These are phyloP conservation scores for Trichopria drosophilae DNA, from an alignment of 2,888 invertebrate species.

Conservation along the genomic window DNA sequence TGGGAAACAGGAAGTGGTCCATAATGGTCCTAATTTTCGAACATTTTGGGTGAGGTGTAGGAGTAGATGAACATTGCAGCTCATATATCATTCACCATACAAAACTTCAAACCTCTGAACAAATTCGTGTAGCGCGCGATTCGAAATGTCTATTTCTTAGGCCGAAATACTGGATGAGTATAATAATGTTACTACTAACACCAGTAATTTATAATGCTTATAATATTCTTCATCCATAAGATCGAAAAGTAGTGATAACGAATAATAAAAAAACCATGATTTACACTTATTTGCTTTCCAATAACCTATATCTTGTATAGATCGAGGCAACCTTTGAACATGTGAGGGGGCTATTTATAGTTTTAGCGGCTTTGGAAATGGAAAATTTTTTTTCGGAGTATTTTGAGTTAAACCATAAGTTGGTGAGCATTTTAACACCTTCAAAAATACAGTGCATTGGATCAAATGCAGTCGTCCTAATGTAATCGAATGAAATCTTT, in stretches of 20 bases:
- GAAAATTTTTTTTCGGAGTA: conserved; percentile 13
- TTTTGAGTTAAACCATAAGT: conserved; percentile 17
- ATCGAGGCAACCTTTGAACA: conserved; percentile 19
- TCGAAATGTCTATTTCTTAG: conserved; percentile 10
- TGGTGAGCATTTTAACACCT: conserved; percentile 16
- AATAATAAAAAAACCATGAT: too few relatives aligned
- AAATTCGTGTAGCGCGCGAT: too few relatives aligned
- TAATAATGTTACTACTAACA: conserved; percentile 19
- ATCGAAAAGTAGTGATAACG: conserved; percentile 27
- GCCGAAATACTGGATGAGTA: conserved; percentile 6
- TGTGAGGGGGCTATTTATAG: too few relatives aligned
- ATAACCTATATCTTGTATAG: conserved; percentile 18
- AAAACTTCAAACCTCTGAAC: too few relatives aligned
- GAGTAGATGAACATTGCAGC: conserved; percentile 19
- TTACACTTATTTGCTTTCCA: conserved; percentile 26
- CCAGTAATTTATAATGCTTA: conserved; percentile 20
- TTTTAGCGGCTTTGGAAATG: too few relatives aligned
- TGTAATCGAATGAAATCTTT: conserved; percentile 12
- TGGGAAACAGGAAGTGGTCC: conserved; percentile 28
- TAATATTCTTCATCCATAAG: conserved; percentile 15
- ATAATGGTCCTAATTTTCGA: conserved; percentile 25
- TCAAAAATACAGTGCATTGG: conserved; percentile 28
- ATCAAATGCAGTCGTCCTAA: conserved; percentile 18
- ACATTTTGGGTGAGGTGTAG: conserved; percentile 24
- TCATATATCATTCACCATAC: too few relatives aligned